A percentile compares a stretch with the other conserved stretches of the same genome.
phyloP scores from a whole-genome alignment of 1,140 invertebrate genomes.

The Rhyacophila brunnea region DNA sequence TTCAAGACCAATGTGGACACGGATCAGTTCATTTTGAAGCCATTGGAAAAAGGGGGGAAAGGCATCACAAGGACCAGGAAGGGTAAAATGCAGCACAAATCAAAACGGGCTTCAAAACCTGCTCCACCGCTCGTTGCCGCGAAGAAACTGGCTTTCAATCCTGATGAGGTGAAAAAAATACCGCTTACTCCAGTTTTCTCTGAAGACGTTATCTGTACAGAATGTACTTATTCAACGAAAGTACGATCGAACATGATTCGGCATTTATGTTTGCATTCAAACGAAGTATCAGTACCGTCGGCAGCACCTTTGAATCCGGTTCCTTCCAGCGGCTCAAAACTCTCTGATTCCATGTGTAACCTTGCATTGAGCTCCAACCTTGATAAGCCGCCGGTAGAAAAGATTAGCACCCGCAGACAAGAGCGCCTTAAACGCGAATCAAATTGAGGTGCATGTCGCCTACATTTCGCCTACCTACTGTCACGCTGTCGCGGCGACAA shows the following conservation, averaged over 20 bases:
- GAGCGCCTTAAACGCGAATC: slow-evolving; percentile 21
- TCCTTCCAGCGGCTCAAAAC: slow-evolving; percentile 72
- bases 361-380: slow-evolving; percentile 70
- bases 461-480: too few species aligned
- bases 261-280: slow-evolving; percentile 67
- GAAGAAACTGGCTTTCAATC: slow-evolving; percentile 50
- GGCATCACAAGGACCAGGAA: not conserved
- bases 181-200: slow-evolving; percentile 66
- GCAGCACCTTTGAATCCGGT: slow-evolving; percentile 74
- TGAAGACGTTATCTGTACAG: slow-evolving; percentile 60
- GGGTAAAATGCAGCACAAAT: slow-evolving; percentile 17
- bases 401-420: slow-evolving; percentile 12
- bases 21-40: slow-evolving; percentile 51
- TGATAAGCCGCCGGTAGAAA: slow-evolving; percentile 40
- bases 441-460: too few species aligned
- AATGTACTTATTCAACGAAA: slow-evolving; percentile 70
- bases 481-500: too few species aligned
- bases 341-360: slow-evolving; percentile 84
- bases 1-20: slow-evolving; percentile 50
- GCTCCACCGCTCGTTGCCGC: slow-evolving; percentile 22
- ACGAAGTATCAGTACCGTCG: slow-evolving; percentile 59
- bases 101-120: not conserved
- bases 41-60: not conserved
- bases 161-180: slow-evolving; percentile 62
- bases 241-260: slow-evolving; percentile 72